These are phyloP conservation scores for Crotophaga sulcirostris DNA, from an alignment of 2,113 vertebrate species.

Conservation along the genomic window DNA sequence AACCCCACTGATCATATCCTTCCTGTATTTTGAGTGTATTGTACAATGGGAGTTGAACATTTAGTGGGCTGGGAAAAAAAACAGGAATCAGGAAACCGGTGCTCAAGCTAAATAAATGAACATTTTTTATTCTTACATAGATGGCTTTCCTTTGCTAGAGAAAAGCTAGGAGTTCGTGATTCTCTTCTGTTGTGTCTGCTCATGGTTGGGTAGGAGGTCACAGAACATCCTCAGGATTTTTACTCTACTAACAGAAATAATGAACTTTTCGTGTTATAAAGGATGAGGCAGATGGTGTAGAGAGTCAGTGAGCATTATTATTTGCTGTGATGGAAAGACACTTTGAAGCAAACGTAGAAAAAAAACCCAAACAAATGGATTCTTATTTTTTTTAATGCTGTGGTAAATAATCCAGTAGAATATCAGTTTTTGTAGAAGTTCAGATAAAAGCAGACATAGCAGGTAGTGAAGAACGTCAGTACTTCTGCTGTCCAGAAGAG, in stretches of 20 bases:
- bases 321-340: neutral
- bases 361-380: neutral
- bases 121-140: neutral
- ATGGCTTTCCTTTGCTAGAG: conserved; percentile 19
- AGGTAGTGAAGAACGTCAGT: neutral
- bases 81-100: conserved; percentile 50
- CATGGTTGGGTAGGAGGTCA: neutral
- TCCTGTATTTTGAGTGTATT: conserved; percentile 46
- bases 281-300: neutral
- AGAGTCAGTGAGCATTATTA: neutral
- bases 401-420: neutral
- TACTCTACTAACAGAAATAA: neutral
- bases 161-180: neutral
- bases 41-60: conserved; percentile 20
- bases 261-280: neutral
- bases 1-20: conserved; percentile 44
- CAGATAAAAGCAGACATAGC: neutral
- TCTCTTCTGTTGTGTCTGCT: neutral
- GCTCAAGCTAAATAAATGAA: conserved; percentile 20
- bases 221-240: neutral
- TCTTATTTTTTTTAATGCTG: neutral
- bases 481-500: neutral
- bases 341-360: neutral
- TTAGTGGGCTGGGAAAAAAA: conserved; percentile 38
- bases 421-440: neutral